Evolutionary conservation across 2,888 invertebrate species (phyloP), one percentile per base, ranked within the genome.

Genomic region (Temnothorax rugatulus): DNA sequence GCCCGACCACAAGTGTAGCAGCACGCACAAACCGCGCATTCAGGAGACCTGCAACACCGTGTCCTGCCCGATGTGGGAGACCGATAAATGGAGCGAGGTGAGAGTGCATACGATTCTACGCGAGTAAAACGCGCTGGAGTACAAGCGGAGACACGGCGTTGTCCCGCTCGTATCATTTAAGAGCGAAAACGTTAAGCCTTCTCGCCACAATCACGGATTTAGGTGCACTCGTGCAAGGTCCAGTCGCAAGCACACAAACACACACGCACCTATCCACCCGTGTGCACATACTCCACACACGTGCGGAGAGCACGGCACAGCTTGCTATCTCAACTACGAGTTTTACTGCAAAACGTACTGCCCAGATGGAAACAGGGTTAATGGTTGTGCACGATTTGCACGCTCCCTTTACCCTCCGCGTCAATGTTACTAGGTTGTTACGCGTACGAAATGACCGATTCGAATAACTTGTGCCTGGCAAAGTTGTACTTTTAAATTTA

Each of bases 1-100:
- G 92, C 96, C 96, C 93, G 98, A 98, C 91, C 97, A 97, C 76
- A 97, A 97, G 90, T 99, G 99, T 95, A 96, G 96, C 63, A 96
- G 96, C 1, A 94, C 93, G 44, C 96, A 97, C 86, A 97, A 97
- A 86, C 99, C 99, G 4, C 96, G 97, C 83, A 96, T 96, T 69
- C 96, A 97, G 88, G 98, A 98, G 93, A 96, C 97, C 4, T 99
- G 99, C 95, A 98, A 97, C 95, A 96, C 97, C 88, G 96, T 97
- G 91, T 97, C 97, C 86, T 99, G 99, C 94, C 98, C 99, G 0
- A 96, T 96, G 89, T 99, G 99, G 99, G 96, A 97, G 88, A 96
- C 97, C 64, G 97, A 97, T 41, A 96, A 97, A 83, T 99, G 99
- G 99, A 98, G 98, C 77, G 97, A 97, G 96, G 99, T 99, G 96